Evolutionary conservation across 1,140 invertebrate genomes (phyloP).

Genomic region (roundworm (Caenorhabditis elegans)): DNA sequence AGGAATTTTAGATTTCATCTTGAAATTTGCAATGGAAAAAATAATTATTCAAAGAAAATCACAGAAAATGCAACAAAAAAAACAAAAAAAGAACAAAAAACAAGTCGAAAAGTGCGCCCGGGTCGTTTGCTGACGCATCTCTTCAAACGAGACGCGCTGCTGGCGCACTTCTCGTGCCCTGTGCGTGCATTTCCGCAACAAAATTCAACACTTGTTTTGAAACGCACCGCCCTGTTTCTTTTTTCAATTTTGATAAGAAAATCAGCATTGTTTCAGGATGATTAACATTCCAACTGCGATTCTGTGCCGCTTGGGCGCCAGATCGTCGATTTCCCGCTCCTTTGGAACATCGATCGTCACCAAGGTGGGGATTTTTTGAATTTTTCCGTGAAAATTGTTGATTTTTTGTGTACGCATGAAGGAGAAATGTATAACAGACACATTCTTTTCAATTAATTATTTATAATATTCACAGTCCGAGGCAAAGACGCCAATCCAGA

Average conservation of each 20-base stretch:
- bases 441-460: no score
- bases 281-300: constrained; percentile 28
- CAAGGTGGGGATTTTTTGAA: neutral
- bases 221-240: constrained; percentile 1
- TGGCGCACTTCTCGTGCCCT: neutral
- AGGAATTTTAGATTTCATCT: neutral
- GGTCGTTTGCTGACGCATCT: neutral
- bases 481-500: constrained; percentile 54
- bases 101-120: neutral
- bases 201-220: neutral
- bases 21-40: neutral
- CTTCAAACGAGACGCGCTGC: neutral
- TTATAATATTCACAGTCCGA: neutral
- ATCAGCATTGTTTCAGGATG: neutral
- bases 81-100: no score
- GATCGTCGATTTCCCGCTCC: constrained; percentile 1
- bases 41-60: neutral
- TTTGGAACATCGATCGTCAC: constrained; percentile 11
- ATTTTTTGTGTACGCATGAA: neutral
- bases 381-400: neutral
- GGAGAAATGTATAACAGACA: no score
- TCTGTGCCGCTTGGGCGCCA: constrained; percentile 1
- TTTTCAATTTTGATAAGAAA: neutral
- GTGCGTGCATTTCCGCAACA: constrained; percentile 1
- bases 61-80: neutral